These are phyloP conservation scores for Aphis gossypii DNA, from an alignment of 1,140 invertebrate species.

Conservation along the genomic window DNA sequence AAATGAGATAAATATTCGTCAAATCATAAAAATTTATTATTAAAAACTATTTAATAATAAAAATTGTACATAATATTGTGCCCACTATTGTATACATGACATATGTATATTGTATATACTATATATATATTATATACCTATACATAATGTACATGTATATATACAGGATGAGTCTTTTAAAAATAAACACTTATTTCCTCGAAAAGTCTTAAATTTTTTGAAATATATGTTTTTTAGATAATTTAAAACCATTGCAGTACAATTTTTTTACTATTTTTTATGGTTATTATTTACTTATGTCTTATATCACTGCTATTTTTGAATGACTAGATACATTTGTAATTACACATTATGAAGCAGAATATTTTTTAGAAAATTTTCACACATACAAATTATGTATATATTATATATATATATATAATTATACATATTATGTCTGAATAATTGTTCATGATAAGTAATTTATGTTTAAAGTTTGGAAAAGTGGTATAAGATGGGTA, in stretches of 20 bases:
- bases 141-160: not conserved
- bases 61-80: not conserved
- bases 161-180: not conserved
- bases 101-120: too few relatives aligned
- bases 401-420: too few relatives aligned
- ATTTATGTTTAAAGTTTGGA: not conserved
- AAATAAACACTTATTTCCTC: too few relatives aligned
- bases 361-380: not conserved
- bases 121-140: not conserved
- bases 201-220: not conserved
- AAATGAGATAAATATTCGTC: not conserved
- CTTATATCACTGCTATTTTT: not conserved
- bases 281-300: not conserved
- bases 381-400: not conserved
- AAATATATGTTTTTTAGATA: not conserved
- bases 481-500: not conserved
- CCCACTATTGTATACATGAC: not conserved
- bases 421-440: not conserved
- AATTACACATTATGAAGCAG: not conserved
- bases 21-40: not conserved
- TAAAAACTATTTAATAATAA: not conserved
- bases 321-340: not conserved
- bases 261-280: not conserved
- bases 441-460: not conserved
- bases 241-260: not conserved